These are phyloP conservation scores for Mustela lutreola DNA, from an alignment of 2,113 vertebrate genomes.

Conservation along the genomic window DNA sequence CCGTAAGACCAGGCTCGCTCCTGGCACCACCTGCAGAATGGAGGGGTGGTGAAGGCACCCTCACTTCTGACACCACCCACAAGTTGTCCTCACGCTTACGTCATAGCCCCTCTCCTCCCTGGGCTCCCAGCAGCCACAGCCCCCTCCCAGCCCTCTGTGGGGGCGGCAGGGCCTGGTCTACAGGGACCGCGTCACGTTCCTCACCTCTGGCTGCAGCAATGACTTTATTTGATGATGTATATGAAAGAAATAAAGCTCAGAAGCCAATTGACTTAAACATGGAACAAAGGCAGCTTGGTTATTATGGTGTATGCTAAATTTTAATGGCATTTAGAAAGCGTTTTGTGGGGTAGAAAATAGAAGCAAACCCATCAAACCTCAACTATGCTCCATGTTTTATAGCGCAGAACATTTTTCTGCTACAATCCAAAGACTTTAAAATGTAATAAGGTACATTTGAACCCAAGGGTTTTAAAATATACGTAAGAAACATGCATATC, in stretches of 20 bases:
- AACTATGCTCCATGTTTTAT: conserved; percentile 87
- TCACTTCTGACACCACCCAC: not conserved
- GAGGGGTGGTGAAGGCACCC: not conserved
- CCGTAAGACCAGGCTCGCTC: not conserved
- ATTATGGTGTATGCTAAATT: conserved; percentile 88
- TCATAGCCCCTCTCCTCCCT: no score
- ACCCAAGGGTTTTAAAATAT: conserved; percentile 84
- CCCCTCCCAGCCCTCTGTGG: not conserved
- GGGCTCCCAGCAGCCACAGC: not conserved
- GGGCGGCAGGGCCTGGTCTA: not conserved
- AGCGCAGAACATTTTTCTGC: conserved; percentile 88
- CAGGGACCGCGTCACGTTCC: not conserved
- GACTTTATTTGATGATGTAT: conserved; percentile 80
- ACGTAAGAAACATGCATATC: conserved; percentile 64
- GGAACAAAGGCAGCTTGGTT: conserved; percentile 85
- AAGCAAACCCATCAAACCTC: conserved; percentile 88
- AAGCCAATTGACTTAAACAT: conserved; percentile 87
- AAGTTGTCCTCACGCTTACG: rapidly evolving
- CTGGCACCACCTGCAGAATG: not conserved
- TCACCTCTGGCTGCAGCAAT: conserved; percentile 71
- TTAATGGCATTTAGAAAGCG: conserved; percentile 90
- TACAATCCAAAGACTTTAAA: conserved; percentile 88
- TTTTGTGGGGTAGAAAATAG: conserved; percentile 89
- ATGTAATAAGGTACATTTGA: conserved; percentile 86
- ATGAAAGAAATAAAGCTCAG: conserved; percentile 85